A percentile compares a stretch with the other conserved stretches of the same genome.
Conservation (phyloP, 2,797 vertebrate species). For the Acestrorhynchus altus region DNA sequence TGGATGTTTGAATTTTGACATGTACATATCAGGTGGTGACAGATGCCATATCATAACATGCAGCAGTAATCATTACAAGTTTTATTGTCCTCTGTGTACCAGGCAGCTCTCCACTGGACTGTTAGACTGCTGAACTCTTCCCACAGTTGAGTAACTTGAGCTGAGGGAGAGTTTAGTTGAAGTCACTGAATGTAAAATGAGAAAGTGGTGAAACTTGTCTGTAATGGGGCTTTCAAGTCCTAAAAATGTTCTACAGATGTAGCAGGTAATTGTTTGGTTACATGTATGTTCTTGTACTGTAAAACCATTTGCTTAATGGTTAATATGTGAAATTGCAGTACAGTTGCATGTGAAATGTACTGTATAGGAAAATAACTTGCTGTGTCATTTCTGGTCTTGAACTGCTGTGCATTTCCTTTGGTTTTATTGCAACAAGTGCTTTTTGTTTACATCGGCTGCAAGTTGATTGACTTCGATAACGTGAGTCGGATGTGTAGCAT, state of each 20-base stretch:
- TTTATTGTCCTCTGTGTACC: background rate
- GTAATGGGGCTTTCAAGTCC: background rate
- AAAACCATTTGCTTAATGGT: too few relatives aligned
- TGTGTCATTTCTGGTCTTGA: background rate
- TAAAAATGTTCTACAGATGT: too few relatives aligned
- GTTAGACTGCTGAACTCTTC: background rate
- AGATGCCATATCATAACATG: too few relatives aligned
- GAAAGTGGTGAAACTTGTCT: background rate
- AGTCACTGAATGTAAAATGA: background rate
- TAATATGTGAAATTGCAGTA: too few relatives aligned
- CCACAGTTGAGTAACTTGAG: background rate
- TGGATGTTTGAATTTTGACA: background rate
- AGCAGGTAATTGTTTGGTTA: too few relatives aligned
- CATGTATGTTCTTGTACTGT: too few relatives aligned
- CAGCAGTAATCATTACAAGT: background rate
- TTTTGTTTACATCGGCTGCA: conserved; percentile 35
- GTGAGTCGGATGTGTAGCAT: conserved; percentile 36
- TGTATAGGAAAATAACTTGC: background rate
- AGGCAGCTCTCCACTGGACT: background rate
- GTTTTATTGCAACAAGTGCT: conserved; percentile 34
- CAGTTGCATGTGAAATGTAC: background rate
- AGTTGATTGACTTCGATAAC: conserved; percentile 33
- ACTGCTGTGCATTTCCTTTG: conserved; percentile 31
- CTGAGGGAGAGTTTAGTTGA: background rate
- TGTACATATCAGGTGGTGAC: too few relatives aligned